Percentiles rank a stretch among this genome's conserved stretches.
Evolutionary conservation across 1,140 invertebrate genomes (phyloP).

Genomic region (Holcopasites calliopsidis): DNA sequence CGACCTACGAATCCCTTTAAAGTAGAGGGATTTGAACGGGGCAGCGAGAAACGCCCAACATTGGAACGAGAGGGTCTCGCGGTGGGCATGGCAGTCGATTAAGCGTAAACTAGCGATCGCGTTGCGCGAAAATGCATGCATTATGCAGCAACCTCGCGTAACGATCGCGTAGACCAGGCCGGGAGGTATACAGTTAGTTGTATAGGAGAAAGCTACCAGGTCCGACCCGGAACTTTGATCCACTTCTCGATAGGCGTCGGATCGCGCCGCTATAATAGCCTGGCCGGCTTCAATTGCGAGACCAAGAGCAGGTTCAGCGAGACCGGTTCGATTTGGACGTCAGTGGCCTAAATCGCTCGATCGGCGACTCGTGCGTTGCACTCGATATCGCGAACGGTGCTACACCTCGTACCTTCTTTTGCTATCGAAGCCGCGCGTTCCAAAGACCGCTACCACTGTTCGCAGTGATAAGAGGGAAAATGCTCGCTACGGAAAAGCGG

Average conservation of each 20-base stretch:
- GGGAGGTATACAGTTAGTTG: slow-evolving; percentile 20
- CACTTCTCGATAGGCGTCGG: slow-evolving; percentile 1
- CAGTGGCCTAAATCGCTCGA: not conserved
- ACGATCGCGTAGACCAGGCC: slow-evolving; percentile 56
- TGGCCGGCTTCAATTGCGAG: too few species aligned
- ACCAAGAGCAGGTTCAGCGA: too few species aligned
- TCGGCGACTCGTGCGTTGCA: not conserved
- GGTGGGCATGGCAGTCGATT: too few species aligned
- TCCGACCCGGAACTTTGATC: slow-evolving; percentile 50
- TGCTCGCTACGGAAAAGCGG: not conserved
- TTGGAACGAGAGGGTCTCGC: too few species aligned
- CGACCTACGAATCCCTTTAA: too few species aligned
- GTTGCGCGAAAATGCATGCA: slow-evolving; percentile 46
- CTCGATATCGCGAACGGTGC: too few species aligned
- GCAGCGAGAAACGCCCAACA: not conserved
- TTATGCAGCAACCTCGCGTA: slow-evolving; percentile 55
- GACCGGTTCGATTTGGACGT: too few species aligned
- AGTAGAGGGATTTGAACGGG: too few species aligned
- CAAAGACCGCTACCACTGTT: too few species aligned
- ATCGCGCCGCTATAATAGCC: not conserved
- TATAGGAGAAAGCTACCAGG: slow-evolving; percentile 15
- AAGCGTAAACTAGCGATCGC: slow-evolving; percentile 54
- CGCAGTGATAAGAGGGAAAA: not conserved
- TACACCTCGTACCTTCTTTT: too few species aligned
- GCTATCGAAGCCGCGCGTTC: too few species aligned